Evolutionary conservation across 2,888 invertebrate species (phyloP).

Genomic region (Acleris cristana): DNA sequence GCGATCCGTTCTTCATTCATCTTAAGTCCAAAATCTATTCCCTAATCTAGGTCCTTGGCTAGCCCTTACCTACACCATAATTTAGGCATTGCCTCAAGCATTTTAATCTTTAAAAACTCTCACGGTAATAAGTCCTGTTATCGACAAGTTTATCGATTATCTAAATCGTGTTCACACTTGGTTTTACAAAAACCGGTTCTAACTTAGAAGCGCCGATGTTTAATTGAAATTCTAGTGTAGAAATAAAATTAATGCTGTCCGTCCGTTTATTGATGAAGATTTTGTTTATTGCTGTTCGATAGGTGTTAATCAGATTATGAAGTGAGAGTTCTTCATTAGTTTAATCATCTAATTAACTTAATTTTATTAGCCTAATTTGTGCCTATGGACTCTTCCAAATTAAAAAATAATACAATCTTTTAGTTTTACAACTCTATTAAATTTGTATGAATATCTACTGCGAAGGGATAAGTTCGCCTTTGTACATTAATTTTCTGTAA

Average conservation of each 20-base stretch:
- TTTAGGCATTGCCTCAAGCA: neutral
- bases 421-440: too few species aligned
- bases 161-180: conserved; percentile 36
- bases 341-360: too few species aligned
- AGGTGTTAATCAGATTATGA: neutral
- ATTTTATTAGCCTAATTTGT: neutral
- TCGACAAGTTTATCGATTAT: conserved; percentile 34
- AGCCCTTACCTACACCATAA: too few species aligned
- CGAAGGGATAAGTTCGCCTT: too few species aligned
- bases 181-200: conserved; percentile 30
- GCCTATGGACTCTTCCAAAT: too few species aligned
- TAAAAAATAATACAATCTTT: too few species aligned
- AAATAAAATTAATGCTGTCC: conserved; percentile 32
- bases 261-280: conserved; percentile 25
- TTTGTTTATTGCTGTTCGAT: conserved; percentile 15
- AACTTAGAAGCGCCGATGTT: conserved; percentile 26
- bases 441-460: neutral
- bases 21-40: too few species aligned
- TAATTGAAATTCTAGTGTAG: conserved; percentile 32
- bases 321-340: neutral
- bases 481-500: too few species aligned
- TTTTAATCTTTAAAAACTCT: conserved; percentile 7
- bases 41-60: too few species aligned
- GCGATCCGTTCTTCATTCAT: too few species aligned
- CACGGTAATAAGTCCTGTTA: conserved; percentile 36